Evolutionary conservation across 2,113 vertebrate species (phyloP).

Genomic region (Eonycteris spelaea): DNA sequence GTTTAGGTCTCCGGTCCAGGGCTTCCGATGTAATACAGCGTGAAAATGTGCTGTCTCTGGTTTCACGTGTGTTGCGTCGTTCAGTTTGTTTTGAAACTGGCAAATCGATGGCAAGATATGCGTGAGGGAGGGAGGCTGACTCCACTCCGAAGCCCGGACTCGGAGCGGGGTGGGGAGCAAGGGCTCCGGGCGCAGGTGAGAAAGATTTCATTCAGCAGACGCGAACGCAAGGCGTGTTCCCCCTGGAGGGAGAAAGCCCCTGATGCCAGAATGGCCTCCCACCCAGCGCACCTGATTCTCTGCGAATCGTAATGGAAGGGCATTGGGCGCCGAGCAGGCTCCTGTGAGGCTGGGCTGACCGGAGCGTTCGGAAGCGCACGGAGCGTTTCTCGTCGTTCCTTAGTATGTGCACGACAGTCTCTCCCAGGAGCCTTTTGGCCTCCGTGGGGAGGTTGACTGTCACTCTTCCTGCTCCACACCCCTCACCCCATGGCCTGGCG

Average conservation of each 20-base stretch:
- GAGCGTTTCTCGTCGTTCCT: neutral
- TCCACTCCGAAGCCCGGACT: neutral
- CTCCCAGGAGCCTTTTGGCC: neutral
- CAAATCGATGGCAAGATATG: neutral
- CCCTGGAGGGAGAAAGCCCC: neutral
- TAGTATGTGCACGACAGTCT: neutral
- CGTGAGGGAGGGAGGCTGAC: neutral
- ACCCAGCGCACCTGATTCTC: neutral
- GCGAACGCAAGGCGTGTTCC: neutral
- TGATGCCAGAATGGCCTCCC: neutral
- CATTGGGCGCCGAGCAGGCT: too few species aligned
- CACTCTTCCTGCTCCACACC: too few species aligned
- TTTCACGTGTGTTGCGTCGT: neutral
- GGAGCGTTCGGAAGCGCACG: neutral
- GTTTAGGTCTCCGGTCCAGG: rapidly evolving
- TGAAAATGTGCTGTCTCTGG: neutral
- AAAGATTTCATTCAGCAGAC: neutral
- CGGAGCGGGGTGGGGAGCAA: neutral
- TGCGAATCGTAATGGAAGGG: neutral
- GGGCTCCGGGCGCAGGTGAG: neutral
- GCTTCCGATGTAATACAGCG: neutral
- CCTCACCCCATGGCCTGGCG: neutral
- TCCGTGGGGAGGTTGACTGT: neutral
- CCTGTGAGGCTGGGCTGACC: neutral
- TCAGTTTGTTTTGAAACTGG: neutral